Base-by-base conservation (phyloP, 2,113 vertebrate genomes). In the Climacteris rufus region DNA sequence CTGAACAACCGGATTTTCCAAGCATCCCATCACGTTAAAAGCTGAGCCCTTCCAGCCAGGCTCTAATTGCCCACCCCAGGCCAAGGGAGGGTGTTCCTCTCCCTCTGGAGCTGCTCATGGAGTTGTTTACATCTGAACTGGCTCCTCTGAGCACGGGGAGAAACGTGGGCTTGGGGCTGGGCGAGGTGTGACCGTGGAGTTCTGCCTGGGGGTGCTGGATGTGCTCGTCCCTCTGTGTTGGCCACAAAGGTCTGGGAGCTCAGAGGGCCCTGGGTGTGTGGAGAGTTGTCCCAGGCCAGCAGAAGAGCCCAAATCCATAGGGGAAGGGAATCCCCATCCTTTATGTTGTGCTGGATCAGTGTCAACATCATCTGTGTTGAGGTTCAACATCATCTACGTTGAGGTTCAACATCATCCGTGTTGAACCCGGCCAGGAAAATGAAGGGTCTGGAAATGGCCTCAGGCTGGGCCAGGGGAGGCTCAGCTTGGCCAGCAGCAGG, bases 301-400 rank as follows among this genome's bases (percentile, higher is more conserved):
- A 31, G 77, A 52, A 33, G n/a, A 40, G 33, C 39, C 8, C 5
- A 0, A 1, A 4, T 65, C 79, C 35, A 0, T 0, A 35, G 21
- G 75, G 45, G 24, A 65, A 27, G 23, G 42, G 70, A 69, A 20
- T 11, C 21, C 14, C 15, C 22, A 6, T 53, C n/a, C 50, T 53
- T 42, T 35, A 17, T 31, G 11, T n/a, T 63, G 57, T 4, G 19
- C 45, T 82, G 17, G 3, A 1, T 25, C 54, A 28, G n/a, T 1
- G 7, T 68, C 64, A 16, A 0, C 4, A 1, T 11, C 10, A 1
- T 33, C n/a, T 13, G 1, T 0, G 1, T 6, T 4, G n/a, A 25
- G 68, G 37, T 37, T 87, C 35, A 21, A 0, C 4, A 1, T 11
- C 10, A 1, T 28, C n/a, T 13, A 1, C 0, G 0, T 6, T 4